Base-by-base conservation (phyloP, 2,113 vertebrate genomes). In the Malurus elegans region DNA sequence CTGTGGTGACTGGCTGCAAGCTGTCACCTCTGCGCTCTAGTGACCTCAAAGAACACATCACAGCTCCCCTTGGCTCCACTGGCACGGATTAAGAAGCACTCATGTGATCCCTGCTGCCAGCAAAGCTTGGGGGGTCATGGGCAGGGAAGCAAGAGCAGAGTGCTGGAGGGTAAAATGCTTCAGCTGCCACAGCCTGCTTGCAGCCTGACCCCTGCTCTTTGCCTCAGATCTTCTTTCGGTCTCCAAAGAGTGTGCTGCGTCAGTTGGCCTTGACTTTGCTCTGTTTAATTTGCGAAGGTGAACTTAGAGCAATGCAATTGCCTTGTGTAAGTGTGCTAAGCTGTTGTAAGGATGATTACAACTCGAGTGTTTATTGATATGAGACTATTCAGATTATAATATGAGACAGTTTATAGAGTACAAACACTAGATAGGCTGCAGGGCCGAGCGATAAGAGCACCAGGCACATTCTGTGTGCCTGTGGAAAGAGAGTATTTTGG, bases 121-220 rank as follows among this genome's bases (percentile, higher is more conserved):
- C 44, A 73, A 42, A 76, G 29, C 90, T 58, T 38, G 32, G 29
- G 44, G 23, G 34, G 42, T 67, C 12, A 5, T 0, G 29, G 57
- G 5, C 4, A 2, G 42, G 32, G 72, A 50, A 73, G 79, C 34
- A 47, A 17, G 4, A 58, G 42, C 38, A 54, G 62, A 42, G 26
- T 6, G 31, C 76, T 36, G 80, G 69, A 84, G 38, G 60, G 69
- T 34, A 70, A 48, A 38, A 70, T 34, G 20, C 67, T 92, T 79
- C 71, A 50, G 62, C 79, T 92, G 79, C 75, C 82, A 56, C 31
- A 80, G 71, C 36, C 23, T 56, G 6, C 2, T 16, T 54, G 36
- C 74, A 92, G 71, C 42, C 47, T 93, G 88, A 92, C 75, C 85
- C 66, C 67, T 86, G 82, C 66, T 93, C 93, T 93, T 95, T 92